Percentiles rank a stretch among this genome's conserved stretches.
phyloP scores from a whole-genome alignment of 2,888 invertebrate genomes.

The Diaperis boleti region DNA sequence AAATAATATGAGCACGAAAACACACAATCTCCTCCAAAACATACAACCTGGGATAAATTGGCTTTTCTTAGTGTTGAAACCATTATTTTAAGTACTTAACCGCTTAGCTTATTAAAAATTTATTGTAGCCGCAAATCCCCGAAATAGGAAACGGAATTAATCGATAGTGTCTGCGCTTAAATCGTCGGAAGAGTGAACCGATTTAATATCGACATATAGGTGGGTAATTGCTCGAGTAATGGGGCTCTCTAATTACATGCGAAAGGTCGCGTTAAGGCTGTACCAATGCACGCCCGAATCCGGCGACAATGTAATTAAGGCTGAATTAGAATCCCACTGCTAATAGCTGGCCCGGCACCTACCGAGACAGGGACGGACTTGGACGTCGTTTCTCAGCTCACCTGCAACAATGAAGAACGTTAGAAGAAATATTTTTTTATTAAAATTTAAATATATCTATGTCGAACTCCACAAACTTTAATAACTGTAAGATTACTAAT shows the following conservation, averaged over 20 bases:
- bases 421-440: background rate
- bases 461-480: background rate
- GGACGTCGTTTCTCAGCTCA: background rate
- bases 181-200: constrained; percentile 49
- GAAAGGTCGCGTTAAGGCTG: constrained; percentile 61
- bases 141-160: constrained; percentile 56
- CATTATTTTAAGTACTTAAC: too few relatives aligned
- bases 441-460: background rate
- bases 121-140: too few relatives aligned
- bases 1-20: too few relatives aligned
- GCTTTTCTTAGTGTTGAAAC: too few relatives aligned
- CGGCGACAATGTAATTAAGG: constrained; percentile 65
- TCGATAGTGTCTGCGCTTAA: constrained; percentile 57
- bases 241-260: constrained; percentile 63
- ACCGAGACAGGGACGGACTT: background rate
- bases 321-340: constrained; percentile 61
- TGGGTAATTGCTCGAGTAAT: constrained; percentile 62
- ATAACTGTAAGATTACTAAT: too few relatives aligned
- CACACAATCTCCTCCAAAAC: too few relatives aligned
- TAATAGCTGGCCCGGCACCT: constrained; percentile 37
- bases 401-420: constrained; percentile 32
- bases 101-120: too few relatives aligned
- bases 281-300: constrained; percentile 53
- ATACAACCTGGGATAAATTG: too few relatives aligned
- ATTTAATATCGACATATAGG: constrained; percentile 60